A percentile compares a stretch with the other conserved stretches of the same genome.
These are phyloP conservation scores for Corydoras maculifer DNA, from an alignment of 2,113 vertebrate species.

Conservation along the genomic window DNA sequence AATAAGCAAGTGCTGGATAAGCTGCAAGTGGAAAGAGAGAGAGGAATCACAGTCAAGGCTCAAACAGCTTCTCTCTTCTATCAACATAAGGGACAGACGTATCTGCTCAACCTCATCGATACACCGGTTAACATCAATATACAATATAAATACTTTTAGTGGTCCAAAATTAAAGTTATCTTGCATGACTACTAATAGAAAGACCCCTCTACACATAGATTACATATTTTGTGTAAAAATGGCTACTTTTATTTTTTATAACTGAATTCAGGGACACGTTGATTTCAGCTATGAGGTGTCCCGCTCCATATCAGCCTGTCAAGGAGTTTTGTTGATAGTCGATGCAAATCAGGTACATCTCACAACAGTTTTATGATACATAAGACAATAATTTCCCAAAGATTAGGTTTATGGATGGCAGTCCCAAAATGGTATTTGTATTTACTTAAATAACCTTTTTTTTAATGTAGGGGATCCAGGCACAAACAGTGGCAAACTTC, in stretches of 20 bases:
- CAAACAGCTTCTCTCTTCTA: conserved; percentile 96
- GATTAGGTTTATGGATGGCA: not conserved
- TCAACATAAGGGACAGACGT: conserved; percentile 67
- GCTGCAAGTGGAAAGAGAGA: conserved; percentile 91
- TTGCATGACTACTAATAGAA: no score
- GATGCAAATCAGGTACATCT: conserved; percentile 89
- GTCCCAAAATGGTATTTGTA: not conserved
- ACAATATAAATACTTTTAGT: not conserved
- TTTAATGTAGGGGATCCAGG: conserved; percentile 82
- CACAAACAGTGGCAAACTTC: conserved; percentile 96
- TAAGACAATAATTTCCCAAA: not conserved
- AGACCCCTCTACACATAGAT: no score
- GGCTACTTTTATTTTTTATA: conserved; percentile 23
- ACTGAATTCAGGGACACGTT: conserved; percentile 78
- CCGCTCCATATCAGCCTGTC: conserved; percentile 89
- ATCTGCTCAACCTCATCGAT: conserved; percentile 96
- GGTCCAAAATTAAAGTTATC: not conserved
- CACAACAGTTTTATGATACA: not conserved
- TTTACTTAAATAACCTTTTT: no score
- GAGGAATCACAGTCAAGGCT: conserved; percentile 96
- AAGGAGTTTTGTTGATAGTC: conserved; percentile 89
- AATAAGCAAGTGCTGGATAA: conserved; percentile 98
- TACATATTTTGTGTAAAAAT: no score
- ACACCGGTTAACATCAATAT: conserved; percentile 73
- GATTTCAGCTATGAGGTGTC: conserved; percentile 98